A percentile compares a stretch with the other conserved stretches of the same genome.
Conservation (phyloP, 2,113 vertebrate species). For the Salvelinus alpinus region DNA sequence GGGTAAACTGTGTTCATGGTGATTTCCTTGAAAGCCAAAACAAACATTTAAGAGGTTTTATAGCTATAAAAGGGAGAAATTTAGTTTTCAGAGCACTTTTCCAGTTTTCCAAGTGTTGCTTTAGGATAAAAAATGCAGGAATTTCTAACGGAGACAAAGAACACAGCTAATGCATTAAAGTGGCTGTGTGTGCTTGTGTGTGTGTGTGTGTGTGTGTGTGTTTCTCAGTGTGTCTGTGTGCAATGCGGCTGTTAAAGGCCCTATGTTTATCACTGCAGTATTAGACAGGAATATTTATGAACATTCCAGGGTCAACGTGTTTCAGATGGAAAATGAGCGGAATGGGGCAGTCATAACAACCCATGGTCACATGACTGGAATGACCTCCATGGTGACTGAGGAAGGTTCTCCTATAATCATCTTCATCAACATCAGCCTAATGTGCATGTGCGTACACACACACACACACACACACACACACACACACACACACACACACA, state of each 20-base stretch:
- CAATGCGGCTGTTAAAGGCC: constrained; percentile 33
- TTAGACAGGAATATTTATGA: neutral
- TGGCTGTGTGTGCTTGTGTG: constrained; percentile 23
- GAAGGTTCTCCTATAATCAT: too few species aligned
- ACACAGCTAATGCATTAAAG: constrained; percentile 60
- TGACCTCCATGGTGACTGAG: neutral
- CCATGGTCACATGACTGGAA: neutral
- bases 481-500: too few species aligned
- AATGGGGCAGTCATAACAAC: neutral
- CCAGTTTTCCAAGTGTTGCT: neutral
- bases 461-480: too few species aligned
- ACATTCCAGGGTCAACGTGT: neutral
- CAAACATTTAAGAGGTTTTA: neutral
- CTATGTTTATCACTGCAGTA: constrained; percentile 41
- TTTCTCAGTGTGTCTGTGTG: constrained; percentile 1
- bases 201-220: constrained; percentile 6
- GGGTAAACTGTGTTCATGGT: too few species aligned
- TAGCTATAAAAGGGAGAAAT: neutral
- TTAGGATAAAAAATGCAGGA: neutral
- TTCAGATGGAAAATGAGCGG: neutral
- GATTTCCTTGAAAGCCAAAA: too few species aligned
- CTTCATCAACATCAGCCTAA: too few species aligned
- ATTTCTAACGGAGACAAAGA: constrained; percentile 2
- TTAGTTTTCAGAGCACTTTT: neutral
- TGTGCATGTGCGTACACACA: too few species aligned